These are phyloP conservation scores for Branchinecta lynchi DNA, from an alignment of 1,140 invertebrate genomes.

Conservation along the genomic window DNA sequence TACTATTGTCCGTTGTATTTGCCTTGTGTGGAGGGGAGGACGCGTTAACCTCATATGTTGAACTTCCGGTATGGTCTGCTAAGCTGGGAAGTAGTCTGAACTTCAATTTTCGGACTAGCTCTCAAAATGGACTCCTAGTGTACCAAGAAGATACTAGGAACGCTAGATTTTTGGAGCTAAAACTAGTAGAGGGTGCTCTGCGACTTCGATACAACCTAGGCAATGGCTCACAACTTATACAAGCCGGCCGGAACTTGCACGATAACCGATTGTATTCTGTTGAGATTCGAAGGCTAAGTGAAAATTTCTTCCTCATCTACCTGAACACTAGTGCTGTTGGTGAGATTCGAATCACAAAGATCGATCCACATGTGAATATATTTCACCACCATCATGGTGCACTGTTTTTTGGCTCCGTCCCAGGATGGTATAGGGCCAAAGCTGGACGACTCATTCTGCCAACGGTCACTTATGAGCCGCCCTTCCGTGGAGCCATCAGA, in stretches of 20 bases:
- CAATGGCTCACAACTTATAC: constrained; percentile 68
- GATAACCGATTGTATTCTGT: constrained; percentile 48
- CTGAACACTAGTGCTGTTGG: neutral
- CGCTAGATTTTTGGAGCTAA: constrained; percentile 88
- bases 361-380: neutral
- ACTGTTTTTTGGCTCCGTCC: constrained; percentile 60
- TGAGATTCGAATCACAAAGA: neutral
- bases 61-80: constrained; percentile 76
- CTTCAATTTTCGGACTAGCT: constrained; percentile 79
- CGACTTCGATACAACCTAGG: constrained; percentile 71
- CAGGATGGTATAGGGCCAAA: constrained; percentile 69
- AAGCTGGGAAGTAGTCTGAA: constrained; percentile 69
- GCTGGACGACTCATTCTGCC: constrained; percentile 62
- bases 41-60: constrained; percentile 65
- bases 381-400: constrained; percentile 7
- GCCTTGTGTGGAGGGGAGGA: constrained; percentile 42
- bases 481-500: constrained; percentile 54
- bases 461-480: constrained; percentile 76
- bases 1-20: neutral
- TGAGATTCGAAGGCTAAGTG: neutral
- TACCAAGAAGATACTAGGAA: constrained; percentile 88
- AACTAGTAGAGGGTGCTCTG: constrained; percentile 76
- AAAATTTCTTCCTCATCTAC: neutral
- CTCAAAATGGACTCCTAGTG: constrained; percentile 69
- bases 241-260: constrained; percentile 64